Conservation (phyloP, 2,888 invertebrate species). For the Lepidochrysops patricia region DNA sequence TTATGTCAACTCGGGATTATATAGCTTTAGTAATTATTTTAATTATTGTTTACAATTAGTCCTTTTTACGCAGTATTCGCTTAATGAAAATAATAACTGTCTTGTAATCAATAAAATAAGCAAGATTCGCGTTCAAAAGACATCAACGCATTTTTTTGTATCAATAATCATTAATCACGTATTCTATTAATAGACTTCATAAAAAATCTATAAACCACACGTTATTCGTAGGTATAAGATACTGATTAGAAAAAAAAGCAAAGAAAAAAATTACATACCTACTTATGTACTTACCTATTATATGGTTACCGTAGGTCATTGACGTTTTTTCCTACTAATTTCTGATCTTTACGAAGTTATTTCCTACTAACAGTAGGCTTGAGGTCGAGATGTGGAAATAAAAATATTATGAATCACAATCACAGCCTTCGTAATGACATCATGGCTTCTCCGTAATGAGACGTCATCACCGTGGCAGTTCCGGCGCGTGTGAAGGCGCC, state of each 20-base stretch:
- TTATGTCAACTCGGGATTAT: too few relatives aligned
- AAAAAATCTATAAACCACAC: neutral
- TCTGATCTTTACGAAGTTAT: neutral
- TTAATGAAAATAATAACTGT: too few relatives aligned
- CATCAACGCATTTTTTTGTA: neutral
- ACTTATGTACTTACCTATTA: too few relatives aligned
- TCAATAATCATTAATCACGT: too few relatives aligned
- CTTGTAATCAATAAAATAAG: too few relatives aligned
- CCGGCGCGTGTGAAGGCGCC: constrained; percentile 31
- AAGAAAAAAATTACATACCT: too few relatives aligned
- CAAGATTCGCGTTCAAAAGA: neutral
- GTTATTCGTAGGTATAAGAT: neutral
- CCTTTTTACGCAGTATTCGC: too few relatives aligned
- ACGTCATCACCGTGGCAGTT: constrained; percentile 46
- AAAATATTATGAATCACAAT: constrained; percentile 25
- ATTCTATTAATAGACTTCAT: neutral
- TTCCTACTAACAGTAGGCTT: neutral
- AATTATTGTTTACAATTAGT: too few relatives aligned
- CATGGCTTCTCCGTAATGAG: constrained; percentile 30
- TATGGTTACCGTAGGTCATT: too few relatives aligned
- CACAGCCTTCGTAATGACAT: constrained; percentile 37
- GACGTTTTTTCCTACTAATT: neutral
- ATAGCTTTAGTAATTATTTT: too few relatives aligned
- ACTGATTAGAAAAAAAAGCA: too few relatives aligned
- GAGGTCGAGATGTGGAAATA: neutral